phyloP scores from a whole-genome alignment of 1,140 invertebrate species.

The Eubasilissa regina region DNA sequence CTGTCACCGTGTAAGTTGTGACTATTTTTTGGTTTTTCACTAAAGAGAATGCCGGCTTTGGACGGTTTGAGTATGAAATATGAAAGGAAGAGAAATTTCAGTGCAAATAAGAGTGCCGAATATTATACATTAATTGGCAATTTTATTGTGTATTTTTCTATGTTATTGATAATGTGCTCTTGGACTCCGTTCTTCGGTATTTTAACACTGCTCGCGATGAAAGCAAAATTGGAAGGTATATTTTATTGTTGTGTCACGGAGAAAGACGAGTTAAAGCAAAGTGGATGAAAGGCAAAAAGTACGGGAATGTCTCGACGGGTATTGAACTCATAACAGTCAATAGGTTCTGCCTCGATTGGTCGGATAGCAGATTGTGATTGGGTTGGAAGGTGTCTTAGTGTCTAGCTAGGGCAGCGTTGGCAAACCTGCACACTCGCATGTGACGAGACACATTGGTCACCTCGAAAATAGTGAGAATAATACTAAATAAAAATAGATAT shows the following conservation, averaged over 20 bases:
- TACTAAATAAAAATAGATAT: no score
- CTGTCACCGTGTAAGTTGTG: not conserved
- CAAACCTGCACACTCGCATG: no score
- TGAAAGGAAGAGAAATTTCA: slow-evolving; percentile 30
- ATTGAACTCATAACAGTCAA: no score
- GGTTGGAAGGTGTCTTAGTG: no score
- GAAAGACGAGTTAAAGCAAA: not conserved
- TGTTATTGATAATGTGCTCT: slow-evolving; percentile 1
- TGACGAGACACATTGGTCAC: no score
- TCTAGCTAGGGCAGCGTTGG: no score
- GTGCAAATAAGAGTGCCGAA: slow-evolving; percentile 7
- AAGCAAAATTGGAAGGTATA: slow-evolving; percentile 1
- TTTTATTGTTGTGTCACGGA: not conserved
- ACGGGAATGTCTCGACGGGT: not conserved
- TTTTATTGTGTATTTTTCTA: slow-evolving; percentile 9
- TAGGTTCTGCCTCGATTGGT: no score
- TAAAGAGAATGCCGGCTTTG: slow-evolving; percentile 1
- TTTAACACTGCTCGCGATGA: not conserved
- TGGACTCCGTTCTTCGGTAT: not conserved
- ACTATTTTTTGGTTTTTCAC: not conserved
- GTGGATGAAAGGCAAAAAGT: slow-evolving; percentile 2
- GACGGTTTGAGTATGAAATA: not conserved
- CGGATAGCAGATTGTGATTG: no score
- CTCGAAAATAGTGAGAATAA: no score
- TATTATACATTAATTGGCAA: not conserved